phyloP scores from a whole-genome alignment of 2,113 vertebrate species.

The Aegithalos caudatus region DNA sequence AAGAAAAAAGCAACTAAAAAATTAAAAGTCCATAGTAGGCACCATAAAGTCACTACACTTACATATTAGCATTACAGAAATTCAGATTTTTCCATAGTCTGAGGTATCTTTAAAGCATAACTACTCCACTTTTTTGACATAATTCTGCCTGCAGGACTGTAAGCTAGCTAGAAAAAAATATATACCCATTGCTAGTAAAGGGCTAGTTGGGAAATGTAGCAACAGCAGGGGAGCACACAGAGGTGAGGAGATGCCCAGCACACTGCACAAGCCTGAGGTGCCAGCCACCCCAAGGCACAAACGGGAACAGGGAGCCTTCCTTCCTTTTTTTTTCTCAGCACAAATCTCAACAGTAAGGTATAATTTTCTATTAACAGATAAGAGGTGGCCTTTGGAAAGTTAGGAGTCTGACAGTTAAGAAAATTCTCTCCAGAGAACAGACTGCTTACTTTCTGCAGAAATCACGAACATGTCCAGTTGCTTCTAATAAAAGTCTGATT shows the following conservation, averaged over 20 bases:
- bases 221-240: background rate
- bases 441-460: background rate
- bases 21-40: background rate
- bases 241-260: background rate
- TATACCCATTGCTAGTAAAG: background rate
- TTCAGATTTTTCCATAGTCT: background rate
- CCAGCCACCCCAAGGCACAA: background rate
- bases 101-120: background rate
- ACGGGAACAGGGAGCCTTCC: background rate
- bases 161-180: background rate
- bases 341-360: background rate
- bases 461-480: background rate
- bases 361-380: background rate
- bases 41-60: background rate
- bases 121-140: background rate
- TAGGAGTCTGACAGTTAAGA: background rate
- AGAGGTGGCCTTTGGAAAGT: background rate
- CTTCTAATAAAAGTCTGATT: background rate
- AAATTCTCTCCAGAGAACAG: background rate
- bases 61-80: background rate
- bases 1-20: background rate
- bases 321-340: background rate
- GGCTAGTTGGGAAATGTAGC: background rate
- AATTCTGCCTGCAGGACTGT: background rate
- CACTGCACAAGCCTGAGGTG: background rate